These are phyloP conservation scores for Dendronephthya gigantea DNA, from an alignment of 64 coral and sea anemone genomes.

Conservation along the genomic window DNA sequence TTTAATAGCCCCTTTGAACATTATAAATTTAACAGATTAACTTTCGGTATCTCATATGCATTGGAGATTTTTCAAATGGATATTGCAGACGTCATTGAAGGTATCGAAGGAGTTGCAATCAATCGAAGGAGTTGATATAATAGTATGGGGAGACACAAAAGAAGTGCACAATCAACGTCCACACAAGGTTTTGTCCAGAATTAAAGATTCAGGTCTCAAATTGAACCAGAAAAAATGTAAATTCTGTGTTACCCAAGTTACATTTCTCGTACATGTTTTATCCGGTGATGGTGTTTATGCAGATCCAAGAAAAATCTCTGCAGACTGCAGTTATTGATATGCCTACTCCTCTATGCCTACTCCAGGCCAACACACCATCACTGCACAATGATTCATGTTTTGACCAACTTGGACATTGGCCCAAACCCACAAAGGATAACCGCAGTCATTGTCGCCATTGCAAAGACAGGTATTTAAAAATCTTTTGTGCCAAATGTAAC, in stretches of 20 bases:
- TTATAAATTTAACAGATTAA: constrained; percentile 5
- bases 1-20: neutral
- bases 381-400: too few relatives aligned
- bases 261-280: neutral
- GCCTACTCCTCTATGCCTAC: neutral
- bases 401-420: too few relatives aligned
- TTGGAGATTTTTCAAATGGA: constrained; percentile 21
- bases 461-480: neutral
- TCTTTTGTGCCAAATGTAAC: neutral
- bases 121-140: neutral
- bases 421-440: too few relatives aligned
- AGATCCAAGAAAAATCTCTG: constrained; percentile 11
- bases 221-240: neutral
- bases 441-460: too few relatives aligned
- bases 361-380: too few relatives aligned
- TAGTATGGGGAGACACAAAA: constrained; percentile 16
- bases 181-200: neutral
- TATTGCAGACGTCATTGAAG: neutral
- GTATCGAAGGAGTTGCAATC: neutral
- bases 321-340: constrained; percentile 14
- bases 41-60: neutral
- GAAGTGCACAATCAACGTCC: constrained; percentile 2
- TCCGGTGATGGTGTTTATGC: constrained; percentile 8
- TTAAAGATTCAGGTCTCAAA: constrained; percentile 18
- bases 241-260: neutral